These are phyloP conservation scores for Rhodinocichla rosea DNA, from an alignment of 2,113 vertebrate genomes.

Conservation along the genomic window DNA sequence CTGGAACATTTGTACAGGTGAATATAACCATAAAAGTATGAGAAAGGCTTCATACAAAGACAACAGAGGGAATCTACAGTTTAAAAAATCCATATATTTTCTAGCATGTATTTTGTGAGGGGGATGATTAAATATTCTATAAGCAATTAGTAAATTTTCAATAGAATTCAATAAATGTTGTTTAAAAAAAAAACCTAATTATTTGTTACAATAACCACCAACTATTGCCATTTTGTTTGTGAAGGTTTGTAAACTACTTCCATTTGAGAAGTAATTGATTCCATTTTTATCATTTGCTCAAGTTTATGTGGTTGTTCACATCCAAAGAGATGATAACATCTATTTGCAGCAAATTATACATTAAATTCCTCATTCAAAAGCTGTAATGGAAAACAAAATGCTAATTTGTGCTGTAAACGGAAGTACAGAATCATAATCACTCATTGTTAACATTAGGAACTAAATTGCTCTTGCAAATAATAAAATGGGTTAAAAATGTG, in stretches of 20 bases:
- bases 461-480: constrained; percentile 76
- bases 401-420: constrained; percentile 82
- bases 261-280: constrained; percentile 82
- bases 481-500: constrained; percentile 71
- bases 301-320: constrained; percentile 79
- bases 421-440: constrained; percentile 80
- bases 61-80: background rate
- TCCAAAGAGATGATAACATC: constrained; percentile 83
- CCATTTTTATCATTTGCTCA: constrained; percentile 81
- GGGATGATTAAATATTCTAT: constrained; percentile 37
- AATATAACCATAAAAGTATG: background rate
- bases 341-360: constrained; percentile 85
- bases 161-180: constrained; percentile 75
- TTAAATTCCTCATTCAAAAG: constrained; percentile 83
- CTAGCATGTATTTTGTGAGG: background rate
- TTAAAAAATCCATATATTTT: constrained; percentile 11
- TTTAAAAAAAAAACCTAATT: constrained; percentile 74
- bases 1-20: background rate
- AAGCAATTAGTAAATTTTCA: constrained; percentile 72
- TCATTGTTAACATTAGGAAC: constrained; percentile 81
- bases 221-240: constrained; percentile 70
- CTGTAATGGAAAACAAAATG: constrained; percentile 82
- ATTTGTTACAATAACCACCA: constrained; percentile 77
- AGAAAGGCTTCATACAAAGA: background rate
- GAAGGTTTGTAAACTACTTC: constrained; percentile 80